phyloP scores from a whole-genome alignment of 2,797 vertebrate species.

The Hippocampus kuda region DNA sequence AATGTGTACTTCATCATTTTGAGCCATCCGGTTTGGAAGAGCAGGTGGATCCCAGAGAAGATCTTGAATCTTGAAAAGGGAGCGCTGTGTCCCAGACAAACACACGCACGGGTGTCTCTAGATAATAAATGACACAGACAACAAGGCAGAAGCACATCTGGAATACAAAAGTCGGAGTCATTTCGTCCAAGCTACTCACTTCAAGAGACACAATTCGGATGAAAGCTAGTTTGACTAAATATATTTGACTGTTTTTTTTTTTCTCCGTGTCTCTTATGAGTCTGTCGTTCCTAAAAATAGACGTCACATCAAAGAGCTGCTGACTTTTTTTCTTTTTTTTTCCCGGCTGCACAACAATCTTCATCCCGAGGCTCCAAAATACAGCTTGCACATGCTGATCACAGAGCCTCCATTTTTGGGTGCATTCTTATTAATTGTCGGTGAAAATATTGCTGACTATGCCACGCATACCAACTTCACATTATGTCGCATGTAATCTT shows the following conservation, averaged over 20 bases:
- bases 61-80: neutral
- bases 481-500: conserved; percentile 26
- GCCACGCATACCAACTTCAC: conserved; percentile 19
- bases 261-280: conserved; percentile 27
- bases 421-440: conserved; percentile 21
- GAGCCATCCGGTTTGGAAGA: neutral
- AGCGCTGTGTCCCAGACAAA: conserved; percentile 2
- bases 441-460: conserved; percentile 43
- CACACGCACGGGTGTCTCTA: conserved; percentile 10
- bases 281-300: conserved; percentile 48
- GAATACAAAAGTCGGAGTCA: conserved; percentile 15
- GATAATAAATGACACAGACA: conserved; percentile 24
- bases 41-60: conserved; percentile 6
- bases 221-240: conserved; percentile 34
- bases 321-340: conserved; percentile 16
- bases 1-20: neutral
- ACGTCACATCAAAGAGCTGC: conserved; percentile 47
- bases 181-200: conserved; percentile 28
- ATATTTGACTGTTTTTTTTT: conserved; percentile 35
- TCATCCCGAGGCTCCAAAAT: conserved; percentile 35
- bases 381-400: conserved; percentile 29
- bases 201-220: conserved; percentile 25
- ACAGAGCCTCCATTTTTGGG: conserved; percentile 4
- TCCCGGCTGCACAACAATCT: conserved; percentile 19
- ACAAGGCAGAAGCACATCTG: conserved; percentile 3